These are phyloP conservation scores for Esox lucius DNA, from an alignment of 2,797 vertebrate species.

Conservation along the genomic window DNA sequence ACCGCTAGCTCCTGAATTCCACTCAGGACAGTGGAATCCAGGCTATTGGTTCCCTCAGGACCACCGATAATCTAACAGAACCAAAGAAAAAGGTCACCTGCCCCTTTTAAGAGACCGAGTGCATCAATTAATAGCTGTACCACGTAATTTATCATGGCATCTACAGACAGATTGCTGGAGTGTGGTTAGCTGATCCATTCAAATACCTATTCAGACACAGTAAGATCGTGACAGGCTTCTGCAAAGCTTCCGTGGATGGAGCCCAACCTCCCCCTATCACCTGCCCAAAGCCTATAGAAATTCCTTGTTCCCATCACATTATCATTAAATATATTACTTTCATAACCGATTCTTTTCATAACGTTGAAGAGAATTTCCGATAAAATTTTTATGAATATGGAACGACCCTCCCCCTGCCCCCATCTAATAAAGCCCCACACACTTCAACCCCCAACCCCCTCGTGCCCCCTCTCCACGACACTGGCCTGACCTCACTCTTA, in stretches of 20 bases:
- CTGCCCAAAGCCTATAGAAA: not conserved
- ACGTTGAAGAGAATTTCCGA: not conserved
- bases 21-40: not conserved
- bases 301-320: not conserved
- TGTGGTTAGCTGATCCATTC: too few relatives aligned
- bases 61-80: not conserved
- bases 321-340: constrained; percentile 15
- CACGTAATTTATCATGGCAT: too few relatives aligned
- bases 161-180: too few relatives aligned
- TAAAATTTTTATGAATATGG: not conserved
- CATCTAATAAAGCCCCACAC: constrained; percentile 3
- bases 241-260: too few relatives aligned
- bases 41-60: not conserved
- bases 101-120: too few relatives aligned
- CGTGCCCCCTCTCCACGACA: not conserved
- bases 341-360: constrained; percentile 5
- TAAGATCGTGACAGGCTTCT: too few relatives aligned
- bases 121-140: too few relatives aligned
- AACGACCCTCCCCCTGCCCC: not conserved
- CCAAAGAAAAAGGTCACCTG: not conserved
- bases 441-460: not conserved
- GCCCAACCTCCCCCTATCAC: not conserved
- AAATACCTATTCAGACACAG: too few relatives aligned
- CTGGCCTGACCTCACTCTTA: not conserved
- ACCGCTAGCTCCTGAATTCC: not conserved